These are phyloP conservation scores for Amblyornis subalaris DNA, from an alignment of 2,113 vertebrate species.

Conservation along the genomic window DNA sequence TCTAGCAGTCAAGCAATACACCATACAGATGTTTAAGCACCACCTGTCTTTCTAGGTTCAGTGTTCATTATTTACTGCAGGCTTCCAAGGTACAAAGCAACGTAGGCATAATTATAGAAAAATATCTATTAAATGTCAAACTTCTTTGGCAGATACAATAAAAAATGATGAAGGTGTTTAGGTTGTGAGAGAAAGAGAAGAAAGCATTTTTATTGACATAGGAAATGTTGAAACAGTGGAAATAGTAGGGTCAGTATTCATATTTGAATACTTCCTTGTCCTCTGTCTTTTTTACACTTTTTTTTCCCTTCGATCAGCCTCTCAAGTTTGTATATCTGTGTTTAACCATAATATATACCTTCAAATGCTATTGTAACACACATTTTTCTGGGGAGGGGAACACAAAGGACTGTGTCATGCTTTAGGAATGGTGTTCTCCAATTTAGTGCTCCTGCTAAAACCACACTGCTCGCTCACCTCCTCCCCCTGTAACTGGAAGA, in stretches of 20 bases:
- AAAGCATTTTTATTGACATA: background rate
- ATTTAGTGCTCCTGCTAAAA: background rate
- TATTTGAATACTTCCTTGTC: background rate
- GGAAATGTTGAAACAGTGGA: background rate
- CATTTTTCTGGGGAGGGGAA: background rate
- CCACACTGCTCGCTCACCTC: background rate
- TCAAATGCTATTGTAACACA: background rate
- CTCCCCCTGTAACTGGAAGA: background rate
- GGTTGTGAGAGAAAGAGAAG: background rate
- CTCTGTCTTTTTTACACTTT: background rate
- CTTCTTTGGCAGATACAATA: background rate
- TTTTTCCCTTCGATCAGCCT: background rate
- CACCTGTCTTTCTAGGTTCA: background rate
- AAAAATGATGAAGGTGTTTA: background rate
- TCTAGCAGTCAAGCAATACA: background rate
- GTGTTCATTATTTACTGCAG: background rate
- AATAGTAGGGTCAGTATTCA: background rate
- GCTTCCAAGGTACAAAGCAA: background rate
- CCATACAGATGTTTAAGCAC: background rate
- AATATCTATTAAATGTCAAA: background rate
- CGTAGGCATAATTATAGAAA: background rate
- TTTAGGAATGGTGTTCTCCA: background rate
- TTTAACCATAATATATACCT: background rate
- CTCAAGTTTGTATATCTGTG: background rate
- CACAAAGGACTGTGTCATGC: background rate